These are phyloP conservation scores for Ochropleura leucogaster DNA, from an alignment of 2,888 invertebrate genomes.

Conservation along the genomic window DNA sequence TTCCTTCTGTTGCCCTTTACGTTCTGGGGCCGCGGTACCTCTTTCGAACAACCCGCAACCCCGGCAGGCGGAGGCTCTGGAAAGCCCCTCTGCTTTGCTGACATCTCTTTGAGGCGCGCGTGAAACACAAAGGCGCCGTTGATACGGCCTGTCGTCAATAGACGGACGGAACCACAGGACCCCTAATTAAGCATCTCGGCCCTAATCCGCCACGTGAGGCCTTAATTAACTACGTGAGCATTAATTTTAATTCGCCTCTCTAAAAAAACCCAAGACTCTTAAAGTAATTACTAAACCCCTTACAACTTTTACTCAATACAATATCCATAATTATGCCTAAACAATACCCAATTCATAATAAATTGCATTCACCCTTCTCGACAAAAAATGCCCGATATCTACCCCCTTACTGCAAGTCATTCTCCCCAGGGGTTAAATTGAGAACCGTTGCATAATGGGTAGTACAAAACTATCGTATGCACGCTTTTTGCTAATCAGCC, in stretches of 20 bases:
- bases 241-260: too few species aligned
- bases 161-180: too few species aligned
- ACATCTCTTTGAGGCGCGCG: too few species aligned
- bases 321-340: constrained; percentile 33
- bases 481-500: constrained; percentile 82
- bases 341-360: constrained; percentile 44
- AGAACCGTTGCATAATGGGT: constrained; percentile 44
- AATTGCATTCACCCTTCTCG: constrained; percentile 37
- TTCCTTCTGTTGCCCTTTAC: too few species aligned
- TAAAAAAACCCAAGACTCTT: background rate
- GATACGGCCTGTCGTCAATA: too few species aligned
- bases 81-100: too few species aligned
- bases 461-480: constrained; percentile 54
- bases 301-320: constrained; percentile 25
- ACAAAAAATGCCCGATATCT: constrained; percentile 37
- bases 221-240: too few species aligned
- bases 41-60: too few species aligned
- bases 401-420: constrained; percentile 35
- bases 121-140: too few species aligned
- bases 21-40: too few species aligned
- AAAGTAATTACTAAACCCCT: constrained; percentile 12
- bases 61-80: too few species aligned
- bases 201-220: background rate
- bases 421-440: constrained; percentile 53
- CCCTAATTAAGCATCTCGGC: background rate